A percentile compares a stretch with the other conserved stretches of the same genome.
Conservation (phyloP, 2,888 invertebrate species). For the Drosophila trichaetosa region DNA sequence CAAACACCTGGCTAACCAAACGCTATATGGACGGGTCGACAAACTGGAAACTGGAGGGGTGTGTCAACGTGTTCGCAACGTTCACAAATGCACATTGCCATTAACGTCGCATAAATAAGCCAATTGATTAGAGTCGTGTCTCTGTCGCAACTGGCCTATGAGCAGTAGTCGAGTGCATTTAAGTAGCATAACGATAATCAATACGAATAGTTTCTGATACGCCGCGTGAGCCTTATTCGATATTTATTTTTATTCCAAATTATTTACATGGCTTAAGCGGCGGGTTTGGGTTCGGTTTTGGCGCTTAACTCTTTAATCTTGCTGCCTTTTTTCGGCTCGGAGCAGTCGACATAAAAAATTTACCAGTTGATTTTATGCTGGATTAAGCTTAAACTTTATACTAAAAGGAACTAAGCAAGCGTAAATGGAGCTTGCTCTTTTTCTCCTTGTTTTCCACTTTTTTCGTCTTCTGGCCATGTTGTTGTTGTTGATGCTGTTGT, state of each 20-base stretch:
- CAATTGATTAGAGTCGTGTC: conserved; percentile 57
- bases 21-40: conserved; percentile 9
- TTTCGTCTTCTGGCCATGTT: conserved; percentile 8
- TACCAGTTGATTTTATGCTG: conserved; percentile 82
- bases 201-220: conserved; percentile 54
- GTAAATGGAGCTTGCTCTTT: conserved; percentile 65
- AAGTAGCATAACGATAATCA: conserved; percentile 65
- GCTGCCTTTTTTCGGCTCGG: conserved; percentile 54
- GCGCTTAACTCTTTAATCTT: conserved; percentile 79
- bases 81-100: conserved; percentile 35
- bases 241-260: conserved; percentile 29
- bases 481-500: conserved; percentile 20
- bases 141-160: neutral
- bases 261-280: conserved; percentile 29
- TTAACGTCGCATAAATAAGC: conserved; percentile 26
- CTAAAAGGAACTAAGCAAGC: conserved; percentile 82
- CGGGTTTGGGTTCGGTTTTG: conserved; percentile 37
- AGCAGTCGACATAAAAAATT: conserved; percentile 74
- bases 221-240: conserved; percentile 44
- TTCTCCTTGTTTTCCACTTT: conserved; percentile 24
- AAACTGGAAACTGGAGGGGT: neutral
- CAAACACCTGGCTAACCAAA: conserved; percentile 57
- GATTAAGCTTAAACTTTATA: conserved; percentile 82
- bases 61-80: conserved; percentile 10
- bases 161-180: conserved; percentile 2